Percentiles rank a stretch among this genome's conserved stretches.
Evolutionary conservation across 1,140 invertebrate species (phyloP).

Genomic region (Drosophila mauritiana): DNA sequence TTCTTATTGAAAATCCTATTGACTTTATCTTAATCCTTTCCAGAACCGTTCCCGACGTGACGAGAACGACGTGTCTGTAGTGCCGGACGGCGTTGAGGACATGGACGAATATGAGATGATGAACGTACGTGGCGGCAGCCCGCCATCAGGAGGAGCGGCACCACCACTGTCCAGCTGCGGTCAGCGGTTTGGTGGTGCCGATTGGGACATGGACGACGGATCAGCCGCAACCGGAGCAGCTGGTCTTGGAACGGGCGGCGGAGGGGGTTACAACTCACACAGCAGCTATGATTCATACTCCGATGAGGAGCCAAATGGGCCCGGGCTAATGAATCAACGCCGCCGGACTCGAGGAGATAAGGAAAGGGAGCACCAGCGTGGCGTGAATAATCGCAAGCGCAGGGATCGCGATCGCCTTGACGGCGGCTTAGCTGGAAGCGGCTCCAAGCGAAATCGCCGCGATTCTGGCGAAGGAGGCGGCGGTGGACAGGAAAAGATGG

Average conservation of each 20-base stretch:
- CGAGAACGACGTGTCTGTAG: constrained; percentile 31
- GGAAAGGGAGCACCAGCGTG: constrained; percentile 35
- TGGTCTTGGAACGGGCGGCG: background rate
- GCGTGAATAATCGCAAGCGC: constrained; percentile 41
- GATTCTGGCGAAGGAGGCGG: constrained; percentile 48
- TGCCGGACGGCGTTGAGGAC: constrained; percentile 42
- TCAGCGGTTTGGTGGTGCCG: constrained; percentile 21
- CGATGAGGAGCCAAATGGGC: constrained; percentile 74
- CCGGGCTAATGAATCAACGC: constrained; percentile 70
- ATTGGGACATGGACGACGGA: constrained; percentile 46
- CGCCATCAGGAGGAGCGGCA: constrained; percentile 83
- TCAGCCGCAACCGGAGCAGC: constrained; percentile 16
- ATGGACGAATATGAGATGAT: constrained; percentile 90
- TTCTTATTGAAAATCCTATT: too few relatives aligned
- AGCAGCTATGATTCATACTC: constrained; percentile 86
- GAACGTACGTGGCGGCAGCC: constrained; percentile 90
- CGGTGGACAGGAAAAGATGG: constrained; percentile 83
- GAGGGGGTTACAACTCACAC: constrained; percentile 83
- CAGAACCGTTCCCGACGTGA: constrained; percentile 63
- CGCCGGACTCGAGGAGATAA: constrained; percentile 66
- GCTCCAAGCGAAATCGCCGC: constrained; percentile 72
- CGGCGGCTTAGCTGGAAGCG: constrained; percentile 61
- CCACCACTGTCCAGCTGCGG: constrained; percentile 15
- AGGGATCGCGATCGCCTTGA: constrained; percentile 81
- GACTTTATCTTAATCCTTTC: background rate